Evolutionary conservation across 2,888 invertebrate species (phyloP).

Genomic region (Patella pellucida): DNA sequence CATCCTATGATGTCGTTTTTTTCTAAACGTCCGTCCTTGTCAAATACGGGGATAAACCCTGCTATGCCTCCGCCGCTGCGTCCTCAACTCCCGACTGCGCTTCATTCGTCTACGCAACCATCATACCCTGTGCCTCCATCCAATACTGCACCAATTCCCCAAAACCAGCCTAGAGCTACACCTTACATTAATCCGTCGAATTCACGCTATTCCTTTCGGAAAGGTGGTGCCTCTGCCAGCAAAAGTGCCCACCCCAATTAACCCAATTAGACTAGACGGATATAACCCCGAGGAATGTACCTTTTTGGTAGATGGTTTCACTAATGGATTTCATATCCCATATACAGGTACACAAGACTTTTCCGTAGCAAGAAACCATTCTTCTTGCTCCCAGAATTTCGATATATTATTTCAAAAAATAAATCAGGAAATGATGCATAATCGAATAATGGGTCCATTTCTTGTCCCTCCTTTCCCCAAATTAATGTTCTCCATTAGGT

Average conservation of each 20-base stretch:
- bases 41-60: too few species aligned
- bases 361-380: neutral
- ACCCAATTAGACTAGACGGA: neutral
- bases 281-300: neutral
- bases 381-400: neutral
- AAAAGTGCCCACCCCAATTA: conserved; percentile 2
- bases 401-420: neutral
- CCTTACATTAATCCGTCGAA: neutral
- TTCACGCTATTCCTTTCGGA: neutral
- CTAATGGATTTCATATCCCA: neutral
- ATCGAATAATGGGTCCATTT: neutral
- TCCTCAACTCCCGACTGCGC: too few species aligned
- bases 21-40: too few species aligned
- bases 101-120: too few species aligned
- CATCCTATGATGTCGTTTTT: too few species aligned
- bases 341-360: neutral
- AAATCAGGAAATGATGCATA: neutral
- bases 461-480: neutral
- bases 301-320: neutral
- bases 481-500: too few species aligned
- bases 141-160: too few species aligned
- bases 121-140: too few species aligned
- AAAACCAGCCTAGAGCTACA: too few species aligned
- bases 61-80: too few species aligned
- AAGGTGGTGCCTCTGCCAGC: neutral